Percentiles rank a stretch among this genome's conserved stretches.
Evolutionary conservation across 2,113 vertebrate genomes (phyloP).

Genomic region (Sminthopsis crassicaudata): DNA sequence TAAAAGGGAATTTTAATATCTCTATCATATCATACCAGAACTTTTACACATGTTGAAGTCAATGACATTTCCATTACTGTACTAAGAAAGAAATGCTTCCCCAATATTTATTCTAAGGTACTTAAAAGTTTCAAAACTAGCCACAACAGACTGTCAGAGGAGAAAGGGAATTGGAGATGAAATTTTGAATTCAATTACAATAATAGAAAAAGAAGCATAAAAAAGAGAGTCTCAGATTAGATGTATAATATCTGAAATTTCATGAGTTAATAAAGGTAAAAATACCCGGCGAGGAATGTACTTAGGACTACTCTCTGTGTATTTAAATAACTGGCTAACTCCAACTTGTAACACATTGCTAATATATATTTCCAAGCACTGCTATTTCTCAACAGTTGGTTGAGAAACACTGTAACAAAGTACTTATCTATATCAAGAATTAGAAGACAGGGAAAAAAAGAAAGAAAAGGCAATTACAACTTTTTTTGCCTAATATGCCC

Average conservation of each 20-base stretch:
- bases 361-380: not conserved
- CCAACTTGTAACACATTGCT: not conserved
- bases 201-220: not conserved
- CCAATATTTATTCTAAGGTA: not conserved
- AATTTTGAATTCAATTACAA: not conserved
- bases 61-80: slow-evolving; percentile 7
- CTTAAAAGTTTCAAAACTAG: not conserved
- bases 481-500: not conserved
- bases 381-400: not conserved
- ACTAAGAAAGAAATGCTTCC: slow-evolving; percentile 5
- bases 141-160: not conserved
- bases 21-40: slow-evolving; percentile 37
- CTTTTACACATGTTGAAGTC: slow-evolving; percentile 39
- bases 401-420: not conserved
- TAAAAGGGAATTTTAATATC: slow-evolving; percentile 11
- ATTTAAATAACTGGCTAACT: not conserved
- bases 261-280: not conserved
- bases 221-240: not conserved
- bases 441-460: not conserved
- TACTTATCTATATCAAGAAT: not conserved
- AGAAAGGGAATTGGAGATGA: not conserved
- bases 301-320: not conserved
- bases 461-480: not conserved
- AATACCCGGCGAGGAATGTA: not conserved
- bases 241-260: not conserved